Evolutionary conservation across 2,888 invertebrate genomes (phyloP), one percentile per base, ranked within the genome.

Genomic region (Eucera pruinosa): DNA sequence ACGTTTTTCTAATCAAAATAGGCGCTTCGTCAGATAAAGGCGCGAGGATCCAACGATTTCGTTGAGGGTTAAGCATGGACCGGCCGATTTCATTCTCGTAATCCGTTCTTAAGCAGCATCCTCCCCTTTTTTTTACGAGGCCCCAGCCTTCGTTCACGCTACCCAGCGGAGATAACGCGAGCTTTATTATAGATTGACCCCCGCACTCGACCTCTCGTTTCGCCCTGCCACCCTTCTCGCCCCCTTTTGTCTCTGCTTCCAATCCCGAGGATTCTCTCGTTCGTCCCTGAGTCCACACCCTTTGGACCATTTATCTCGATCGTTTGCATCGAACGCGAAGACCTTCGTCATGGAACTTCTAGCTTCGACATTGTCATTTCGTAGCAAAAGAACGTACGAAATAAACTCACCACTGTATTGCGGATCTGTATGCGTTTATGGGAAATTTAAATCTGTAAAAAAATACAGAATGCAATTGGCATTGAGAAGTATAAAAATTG

Each of bases 111-210:
- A 89, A 91, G 90, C 89, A 89, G 89, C 85, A 75, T 86, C 84
- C 87, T 87, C 84, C 83, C 85, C 13, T 85, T 87, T 54, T 66
- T 90, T 91, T 91, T 91, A 91, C 90, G 91, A 90, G 87, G 80
- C 84, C 79, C 78, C 66, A 76, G 84, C 78, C 84, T 86, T 84
- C 86, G 86, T 88, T 86, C 88, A 87, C 90, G 90, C 90, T 88
- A 87, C 86, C 84, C 82, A 84, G 77, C 77, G 78, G 77, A 82
- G 90, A 91, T 90, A 91, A 90, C 87, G 86, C 87, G 83, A 85
- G 90, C 90, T 91, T 91, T 91, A 92, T 92, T 91, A 91, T 91
- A 90, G 91, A 91, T 91, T 91, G 91, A 90, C 90, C 91, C 88
- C 87, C 86, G 72, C 87, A 88, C 89, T 89, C 89, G 88, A 89